A percentile compares a stretch with the other conserved stretches of the same genome.
phyloP scores from a whole-genome alignment of 2,113 vertebrate species.

The Paratilapia polleni region DNA sequence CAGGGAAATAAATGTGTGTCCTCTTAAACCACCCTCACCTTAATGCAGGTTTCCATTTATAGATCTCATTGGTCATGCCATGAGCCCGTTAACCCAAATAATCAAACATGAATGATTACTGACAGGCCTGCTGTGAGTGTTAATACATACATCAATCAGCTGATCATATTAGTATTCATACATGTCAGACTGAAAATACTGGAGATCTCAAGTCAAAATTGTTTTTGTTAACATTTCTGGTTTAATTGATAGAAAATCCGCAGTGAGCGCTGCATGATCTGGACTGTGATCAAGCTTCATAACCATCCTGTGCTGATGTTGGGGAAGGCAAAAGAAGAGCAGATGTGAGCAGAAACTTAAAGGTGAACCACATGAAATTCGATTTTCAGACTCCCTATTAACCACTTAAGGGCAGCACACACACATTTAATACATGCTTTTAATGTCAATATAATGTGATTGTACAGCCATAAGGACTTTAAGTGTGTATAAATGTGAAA shows the following conservation, averaged over 20 bases:
- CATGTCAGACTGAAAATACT: not conserved
- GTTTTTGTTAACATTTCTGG: not conserved
- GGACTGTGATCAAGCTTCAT: no score
- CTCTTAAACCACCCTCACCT: not conserved
- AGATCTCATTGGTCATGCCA: not conserved
- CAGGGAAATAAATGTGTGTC: not conserved
- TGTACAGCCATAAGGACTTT: not conserved
- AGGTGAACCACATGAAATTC: not conserved
- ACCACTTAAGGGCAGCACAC: not conserved
- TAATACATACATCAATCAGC: slow-evolving; percentile 5
- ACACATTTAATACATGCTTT: not conserved
- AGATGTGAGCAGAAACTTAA: not conserved
- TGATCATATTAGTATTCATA: not conserved
- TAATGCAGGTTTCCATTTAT: not conserved
- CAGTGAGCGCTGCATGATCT: not conserved
- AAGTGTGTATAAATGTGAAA: not conserved
- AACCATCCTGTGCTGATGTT: no score
- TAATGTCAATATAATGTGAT: no score
- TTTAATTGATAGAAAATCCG: not conserved
- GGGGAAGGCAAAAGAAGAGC: not conserved
- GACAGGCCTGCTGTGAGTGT: not conserved
- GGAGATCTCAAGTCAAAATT: not conserved
- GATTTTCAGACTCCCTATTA: not conserved
- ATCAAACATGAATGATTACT: slow-evolving; percentile 18
- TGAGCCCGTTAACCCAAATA: not conserved